A percentile compares a stretch with the other conserved stretches of the same genome.
These are phyloP conservation scores for Drosophila picticornis DNA, from an alignment of 2,888 invertebrate species.

Conservation along the genomic window DNA sequence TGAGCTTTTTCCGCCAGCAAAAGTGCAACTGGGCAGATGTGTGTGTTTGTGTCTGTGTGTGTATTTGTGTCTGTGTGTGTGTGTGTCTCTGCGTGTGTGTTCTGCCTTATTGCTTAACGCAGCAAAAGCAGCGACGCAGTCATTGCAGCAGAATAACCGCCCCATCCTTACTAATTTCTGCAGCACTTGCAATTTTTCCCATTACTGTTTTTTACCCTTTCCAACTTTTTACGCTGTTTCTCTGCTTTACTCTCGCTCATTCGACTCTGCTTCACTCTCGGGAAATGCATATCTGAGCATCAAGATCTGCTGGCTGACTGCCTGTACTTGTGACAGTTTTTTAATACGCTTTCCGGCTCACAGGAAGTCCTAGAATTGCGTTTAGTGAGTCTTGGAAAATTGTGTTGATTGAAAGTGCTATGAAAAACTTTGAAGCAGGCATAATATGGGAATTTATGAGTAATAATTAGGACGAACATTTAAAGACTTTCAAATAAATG, in stretches of 20 bases:
- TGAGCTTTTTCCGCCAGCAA: neutral
- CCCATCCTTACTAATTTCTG: conserved; percentile 70
- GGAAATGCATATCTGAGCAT: conserved; percentile 23
- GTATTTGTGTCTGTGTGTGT: conserved; percentile 18
- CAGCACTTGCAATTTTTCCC: conserved; percentile 73
- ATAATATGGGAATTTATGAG: neutral
- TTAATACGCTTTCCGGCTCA: conserved; percentile 69
- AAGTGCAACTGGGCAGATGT: conserved; percentile 21
- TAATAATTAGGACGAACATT: neutral
- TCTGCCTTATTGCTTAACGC: conserved; percentile 73
- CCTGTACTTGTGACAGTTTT: conserved; percentile 66
- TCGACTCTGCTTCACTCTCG: conserved; percentile 8
- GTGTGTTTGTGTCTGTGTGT: conserved; percentile 15
- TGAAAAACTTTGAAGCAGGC: neutral
- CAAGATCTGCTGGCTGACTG: conserved; percentile 32
- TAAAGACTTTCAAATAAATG: neutral
- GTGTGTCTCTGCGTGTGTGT: conserved; percentile 24
- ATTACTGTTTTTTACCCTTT: conserved; percentile 12
- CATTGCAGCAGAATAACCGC: conserved; percentile 56
- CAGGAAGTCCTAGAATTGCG: conserved; percentile 28
- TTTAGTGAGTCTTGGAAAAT: conserved; percentile 9
- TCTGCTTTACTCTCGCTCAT: conserved; percentile 1
- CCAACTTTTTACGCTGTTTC: conserved; percentile 10
- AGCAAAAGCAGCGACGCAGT: conserved; percentile 67
- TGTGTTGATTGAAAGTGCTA: conserved; percentile 23